Conservation (phyloP, 53 echinoderm and acorn worm genomes). For the Luidia sarsii region DNA sequence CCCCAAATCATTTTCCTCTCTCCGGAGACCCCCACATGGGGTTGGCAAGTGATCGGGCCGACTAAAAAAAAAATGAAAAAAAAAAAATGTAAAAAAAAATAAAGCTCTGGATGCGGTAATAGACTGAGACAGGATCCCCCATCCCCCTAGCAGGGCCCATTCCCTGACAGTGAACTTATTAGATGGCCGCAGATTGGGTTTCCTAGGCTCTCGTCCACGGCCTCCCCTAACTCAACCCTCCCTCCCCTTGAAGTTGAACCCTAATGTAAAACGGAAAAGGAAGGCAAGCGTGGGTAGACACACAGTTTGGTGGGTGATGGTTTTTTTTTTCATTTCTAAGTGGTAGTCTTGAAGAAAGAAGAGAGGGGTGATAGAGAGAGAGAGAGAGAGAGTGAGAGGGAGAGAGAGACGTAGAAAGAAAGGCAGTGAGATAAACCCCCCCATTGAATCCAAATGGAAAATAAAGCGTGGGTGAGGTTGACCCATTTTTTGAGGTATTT, state of each 20-base stretch:
- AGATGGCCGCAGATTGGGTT: constrained; percentile 31
- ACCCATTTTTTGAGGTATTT: no score
- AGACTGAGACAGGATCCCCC: constrained; percentile 30
- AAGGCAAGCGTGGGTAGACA: no score
- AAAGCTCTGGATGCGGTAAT: constrained; percentile 30
- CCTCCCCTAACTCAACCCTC: constrained; percentile 11
- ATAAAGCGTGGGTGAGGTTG: no score
- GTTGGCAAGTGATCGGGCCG: constrained; percentile 51
- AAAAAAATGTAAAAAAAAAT: no score
- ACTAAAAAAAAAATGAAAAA: no score
- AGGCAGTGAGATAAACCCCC: no score
- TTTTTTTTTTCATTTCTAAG: constrained; percentile 4
- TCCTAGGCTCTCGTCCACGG: constrained; percentile 21
- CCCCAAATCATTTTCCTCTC: constrained; percentile 25
- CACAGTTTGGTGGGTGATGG: constrained; percentile 1
- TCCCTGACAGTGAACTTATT: constrained; percentile 54
- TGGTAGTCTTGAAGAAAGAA: background rate
- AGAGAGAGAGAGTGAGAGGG: background rate
- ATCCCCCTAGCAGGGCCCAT: no score
- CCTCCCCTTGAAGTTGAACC: no score
- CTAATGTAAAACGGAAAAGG: constrained; percentile 34
- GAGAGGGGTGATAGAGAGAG: background rate
- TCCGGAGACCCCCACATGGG: constrained; percentile 52
- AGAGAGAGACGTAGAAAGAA: no score
- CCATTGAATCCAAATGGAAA: no score